Percentiles rank a stretch among this genome's conserved stretches.
These are phyloP conservation scores for Poecilia latipinna DNA, from an alignment of 2,113 vertebrate genomes.

Conservation along the genomic window DNA sequence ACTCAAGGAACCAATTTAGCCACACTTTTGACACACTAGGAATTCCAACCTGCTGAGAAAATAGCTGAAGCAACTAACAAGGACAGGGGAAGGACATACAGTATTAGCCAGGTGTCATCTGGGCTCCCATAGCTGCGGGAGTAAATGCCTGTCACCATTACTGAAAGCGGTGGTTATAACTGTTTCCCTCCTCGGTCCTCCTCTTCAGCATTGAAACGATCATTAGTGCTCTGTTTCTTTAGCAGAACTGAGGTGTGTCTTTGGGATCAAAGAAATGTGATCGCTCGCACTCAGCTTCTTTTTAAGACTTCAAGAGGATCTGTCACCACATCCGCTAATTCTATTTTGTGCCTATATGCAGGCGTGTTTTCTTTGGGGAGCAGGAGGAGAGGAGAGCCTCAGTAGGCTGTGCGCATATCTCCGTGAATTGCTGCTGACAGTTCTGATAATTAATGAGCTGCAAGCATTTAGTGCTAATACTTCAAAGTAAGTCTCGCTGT, in stretches of 20 bases:
- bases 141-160: slow-evolving; percentile 52
- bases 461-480: slow-evolving; percentile 54
- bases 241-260: slow-evolving; percentile 13
- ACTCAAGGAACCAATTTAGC: slow-evolving; percentile 74
- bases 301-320: slow-evolving; percentile 18
- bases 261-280: slow-evolving; percentile 46
- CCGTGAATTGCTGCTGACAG: slow-evolving; percentile 61
- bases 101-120: slow-evolving; percentile 71
- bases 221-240: neutral
- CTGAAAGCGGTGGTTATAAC: slow-evolving; percentile 26
- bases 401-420: slow-evolving; percentile 52
- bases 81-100: slow-evolving; percentile 51
- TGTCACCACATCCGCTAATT: slow-evolving; percentile 56
- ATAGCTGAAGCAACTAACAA: slow-evolving; percentile 69
- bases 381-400: slow-evolving; percentile 35
- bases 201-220: slow-evolving; percentile 19
- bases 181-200: slow-evolving; percentile 8
- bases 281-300: slow-evolving; percentile 30
- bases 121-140: slow-evolving; percentile 37
- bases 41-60: slow-evolving; percentile 60
- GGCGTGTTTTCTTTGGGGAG: slow-evolving; percentile 53
- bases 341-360: slow-evolving; percentile 53
- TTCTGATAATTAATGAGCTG: slow-evolving; percentile 66
- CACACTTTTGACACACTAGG: slow-evolving; percentile 65
- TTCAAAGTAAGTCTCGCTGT: slow-evolving; percentile 54